phyloP scores from a whole-genome alignment of 1,140 invertebrate genomes.

The Lanistes nyassanus region DNA sequence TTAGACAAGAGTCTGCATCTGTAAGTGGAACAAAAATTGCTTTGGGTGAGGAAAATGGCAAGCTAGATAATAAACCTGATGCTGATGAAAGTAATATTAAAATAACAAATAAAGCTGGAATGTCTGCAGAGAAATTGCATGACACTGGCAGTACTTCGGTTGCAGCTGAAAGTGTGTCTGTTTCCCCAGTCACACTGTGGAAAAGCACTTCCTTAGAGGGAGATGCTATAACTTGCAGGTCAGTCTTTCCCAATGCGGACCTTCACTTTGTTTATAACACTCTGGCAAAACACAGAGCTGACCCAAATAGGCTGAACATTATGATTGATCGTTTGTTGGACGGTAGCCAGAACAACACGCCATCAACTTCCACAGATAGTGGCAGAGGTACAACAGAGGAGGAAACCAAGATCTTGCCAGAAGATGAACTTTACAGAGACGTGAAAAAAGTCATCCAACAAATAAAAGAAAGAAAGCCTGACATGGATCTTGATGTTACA shows the following conservation, averaged over 20 bases:
- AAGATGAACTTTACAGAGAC: constrained; percentile 29
- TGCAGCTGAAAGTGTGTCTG: background rate
- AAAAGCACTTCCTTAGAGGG: constrained; percentile 45
- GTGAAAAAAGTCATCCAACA: constrained; percentile 47
- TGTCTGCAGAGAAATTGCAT: background rate
- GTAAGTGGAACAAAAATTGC: background rate
- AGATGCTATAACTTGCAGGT: constrained; percentile 50
- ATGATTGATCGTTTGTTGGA: constrained; percentile 48
- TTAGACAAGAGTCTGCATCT: background rate
- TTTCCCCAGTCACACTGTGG: background rate
- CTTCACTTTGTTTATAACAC: constrained; percentile 41
- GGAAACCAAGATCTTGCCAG: constrained; percentile 2
- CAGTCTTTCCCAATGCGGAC: constrained; percentile 42
- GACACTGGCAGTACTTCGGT: background rate
- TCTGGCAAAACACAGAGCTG: constrained; percentile 38
- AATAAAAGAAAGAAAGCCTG: constrained; percentile 30
- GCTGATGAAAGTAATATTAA: background rate
- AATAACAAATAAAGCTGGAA: background rate
- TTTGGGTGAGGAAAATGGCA: background rate
- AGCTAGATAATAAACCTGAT: background rate
- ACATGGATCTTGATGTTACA: constrained; percentile 31
- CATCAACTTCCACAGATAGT: background rate
- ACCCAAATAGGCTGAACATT: constrained; percentile 51
- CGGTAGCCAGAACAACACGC: background rate
- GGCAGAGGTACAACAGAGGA: constrained; percentile 12